phyloP scores from a whole-genome alignment of 37 sponge, comb jelly and placozoan species.

The Cladorhizidae sp. region DNA sequence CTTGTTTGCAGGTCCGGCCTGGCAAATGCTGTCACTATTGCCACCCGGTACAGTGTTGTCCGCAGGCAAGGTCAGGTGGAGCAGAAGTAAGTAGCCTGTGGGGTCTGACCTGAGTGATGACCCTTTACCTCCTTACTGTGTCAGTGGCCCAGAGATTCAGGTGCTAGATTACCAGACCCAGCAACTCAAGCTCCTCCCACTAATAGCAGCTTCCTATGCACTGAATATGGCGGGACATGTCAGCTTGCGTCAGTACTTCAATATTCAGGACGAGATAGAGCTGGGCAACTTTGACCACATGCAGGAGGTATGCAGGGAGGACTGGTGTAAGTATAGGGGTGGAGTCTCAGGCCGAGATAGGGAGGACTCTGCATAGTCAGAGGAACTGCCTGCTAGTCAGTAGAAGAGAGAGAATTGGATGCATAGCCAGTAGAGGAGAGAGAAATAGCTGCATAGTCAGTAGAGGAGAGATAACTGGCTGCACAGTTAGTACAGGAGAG shows the following conservation, averaged over 20 bases:
- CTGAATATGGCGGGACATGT: constrained; percentile 49
- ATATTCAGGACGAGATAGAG: constrained; percentile 39
- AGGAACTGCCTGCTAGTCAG: too few species aligned
- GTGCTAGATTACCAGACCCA: constrained; percentile 89
- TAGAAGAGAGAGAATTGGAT: too few species aligned
- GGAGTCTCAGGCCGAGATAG: too few species aligned
- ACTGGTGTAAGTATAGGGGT: too few species aligned
- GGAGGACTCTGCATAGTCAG: too few species aligned
- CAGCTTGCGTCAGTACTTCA: constrained; percentile 57
- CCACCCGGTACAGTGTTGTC: constrained; percentile 88
- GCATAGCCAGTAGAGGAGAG: too few species aligned
- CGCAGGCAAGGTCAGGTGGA: constrained; percentile 79
- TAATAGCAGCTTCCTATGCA: constrained; percentile 79
- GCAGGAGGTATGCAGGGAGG: constrained; percentile 84
- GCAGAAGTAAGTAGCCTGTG: constrained; percentile 55
- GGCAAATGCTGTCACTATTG: constrained; percentile 82
- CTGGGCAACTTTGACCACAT: constrained; percentile 74
- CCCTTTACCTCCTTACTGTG: background rate
- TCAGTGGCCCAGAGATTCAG: constrained; percentile 75
- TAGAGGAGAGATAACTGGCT: too few species aligned
- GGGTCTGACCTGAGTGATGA: background rate
- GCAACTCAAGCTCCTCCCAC: constrained; percentile 89
- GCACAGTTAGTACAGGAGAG: too few species aligned
- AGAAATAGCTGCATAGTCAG: too few species aligned
- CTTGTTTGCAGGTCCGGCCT: constrained; percentile 21